phyloP scores from a whole-genome alignment of 2,113 vertebrate species.

The Glaucidium brasilianum region DNA sequence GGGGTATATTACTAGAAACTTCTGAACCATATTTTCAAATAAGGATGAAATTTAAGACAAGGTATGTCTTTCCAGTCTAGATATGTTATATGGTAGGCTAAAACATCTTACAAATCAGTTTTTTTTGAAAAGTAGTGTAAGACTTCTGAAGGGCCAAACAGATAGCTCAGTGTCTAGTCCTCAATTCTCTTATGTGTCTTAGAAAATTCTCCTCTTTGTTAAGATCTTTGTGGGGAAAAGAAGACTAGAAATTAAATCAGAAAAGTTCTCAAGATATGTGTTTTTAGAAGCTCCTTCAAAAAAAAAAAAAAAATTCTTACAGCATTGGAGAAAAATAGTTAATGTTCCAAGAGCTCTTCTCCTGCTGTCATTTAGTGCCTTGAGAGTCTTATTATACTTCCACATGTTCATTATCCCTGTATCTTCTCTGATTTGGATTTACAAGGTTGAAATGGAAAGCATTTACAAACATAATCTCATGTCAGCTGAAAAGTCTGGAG shows the following conservation, averaged over 20 bases:
- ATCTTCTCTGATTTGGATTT: background rate
- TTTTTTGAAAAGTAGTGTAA: background rate
- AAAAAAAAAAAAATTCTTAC: background rate
- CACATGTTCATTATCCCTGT: background rate
- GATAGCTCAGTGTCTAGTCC: background rate
- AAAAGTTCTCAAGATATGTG: background rate
- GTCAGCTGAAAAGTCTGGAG: background rate
- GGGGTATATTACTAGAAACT: background rate
- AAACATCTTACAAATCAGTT: background rate
- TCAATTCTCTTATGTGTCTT: background rate
- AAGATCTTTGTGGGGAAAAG: background rate
- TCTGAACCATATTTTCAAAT: accelerated
- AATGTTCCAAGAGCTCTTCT: background rate
- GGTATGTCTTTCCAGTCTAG: background rate
- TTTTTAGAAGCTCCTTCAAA: background rate
- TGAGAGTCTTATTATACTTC: background rate
- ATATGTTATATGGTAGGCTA: background rate
- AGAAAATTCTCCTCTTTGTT: background rate
- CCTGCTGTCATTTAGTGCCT: background rate
- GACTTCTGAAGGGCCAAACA: background rate
- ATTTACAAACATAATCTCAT: background rate
- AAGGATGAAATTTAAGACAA: background rate
- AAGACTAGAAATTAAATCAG: background rate
- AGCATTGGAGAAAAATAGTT: background rate
- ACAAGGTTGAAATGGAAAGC: background rate